phyloP scores from a whole-genome alignment of 2,113 vertebrate species.

The Orcinus orca region DNA sequence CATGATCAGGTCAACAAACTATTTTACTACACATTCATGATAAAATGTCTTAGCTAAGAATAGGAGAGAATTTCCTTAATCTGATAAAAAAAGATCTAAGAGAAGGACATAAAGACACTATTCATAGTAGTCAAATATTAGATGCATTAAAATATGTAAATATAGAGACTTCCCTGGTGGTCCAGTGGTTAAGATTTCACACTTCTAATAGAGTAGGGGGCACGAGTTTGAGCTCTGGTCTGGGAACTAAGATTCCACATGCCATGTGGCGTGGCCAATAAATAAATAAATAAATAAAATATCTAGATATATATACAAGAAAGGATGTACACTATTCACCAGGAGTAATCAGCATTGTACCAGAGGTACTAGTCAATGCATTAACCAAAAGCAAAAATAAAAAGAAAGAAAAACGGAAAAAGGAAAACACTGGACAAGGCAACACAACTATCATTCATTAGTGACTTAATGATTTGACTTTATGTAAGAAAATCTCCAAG shows the following conservation, averaged over 20 bases:
- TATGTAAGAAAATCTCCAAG: not conserved
- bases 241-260: not conserved
- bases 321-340: not conserved
- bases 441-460: not conserved
- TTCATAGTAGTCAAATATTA: not conserved
- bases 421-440: not conserved
- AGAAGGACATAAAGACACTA: not conserved
- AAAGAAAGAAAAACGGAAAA: not conserved
- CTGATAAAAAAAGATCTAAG: not conserved
- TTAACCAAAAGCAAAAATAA: not conserved
- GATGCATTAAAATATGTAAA: conserved; percentile 18
- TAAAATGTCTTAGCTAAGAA: not conserved
- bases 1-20: not conserved
- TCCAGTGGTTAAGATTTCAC: not conserved
- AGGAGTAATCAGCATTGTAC: not conserved
- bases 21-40: not conserved
- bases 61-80: not conserved
- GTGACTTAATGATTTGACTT: not conserved
- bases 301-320: not conserved
- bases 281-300: no score
- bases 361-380: not conserved
- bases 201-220: not conserved
- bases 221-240: not conserved
- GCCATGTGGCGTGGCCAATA: not conserved
- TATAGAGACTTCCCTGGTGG: not conserved